phyloP scores from a whole-genome alignment of 2,888 invertebrate species.

The Hyalella azteca region DNA sequence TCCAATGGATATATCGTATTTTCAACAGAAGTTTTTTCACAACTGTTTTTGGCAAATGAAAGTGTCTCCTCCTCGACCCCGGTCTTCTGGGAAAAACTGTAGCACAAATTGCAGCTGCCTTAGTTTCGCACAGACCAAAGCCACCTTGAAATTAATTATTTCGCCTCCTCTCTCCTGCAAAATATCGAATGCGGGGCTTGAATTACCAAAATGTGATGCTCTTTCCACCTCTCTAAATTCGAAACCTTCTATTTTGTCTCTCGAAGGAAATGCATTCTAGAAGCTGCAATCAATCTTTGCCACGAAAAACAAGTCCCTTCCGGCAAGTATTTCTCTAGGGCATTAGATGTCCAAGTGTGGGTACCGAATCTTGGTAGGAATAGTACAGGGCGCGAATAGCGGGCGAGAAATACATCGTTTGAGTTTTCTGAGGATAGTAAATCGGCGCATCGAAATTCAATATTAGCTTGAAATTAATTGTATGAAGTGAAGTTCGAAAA shows the following conservation, averaged over 20 bases:
- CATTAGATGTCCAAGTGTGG: neutral
- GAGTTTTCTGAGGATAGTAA: neutral
- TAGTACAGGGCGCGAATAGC: neutral
- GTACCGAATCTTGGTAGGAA: neutral
- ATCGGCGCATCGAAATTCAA: conserved; percentile 27
- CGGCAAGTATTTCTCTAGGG: neutral
- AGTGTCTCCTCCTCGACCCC: too few species aligned
- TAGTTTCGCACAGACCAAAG: neutral
- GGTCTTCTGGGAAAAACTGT: too few species aligned
- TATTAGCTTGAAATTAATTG: conserved; percentile 24
- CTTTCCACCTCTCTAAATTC: neutral
- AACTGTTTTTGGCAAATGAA: too few species aligned
- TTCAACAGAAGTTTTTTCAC: too few species aligned
- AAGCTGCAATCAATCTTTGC: neutral
- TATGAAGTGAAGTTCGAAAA: conserved; percentile 1
- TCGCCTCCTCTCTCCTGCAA: neutral
- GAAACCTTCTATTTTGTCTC: neutral
- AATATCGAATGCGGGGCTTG: neutral
- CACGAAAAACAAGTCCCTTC: neutral
- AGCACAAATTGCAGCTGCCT: neutral
- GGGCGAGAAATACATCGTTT: neutral
- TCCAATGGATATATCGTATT: too few species aligned
- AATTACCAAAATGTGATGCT: neutral
- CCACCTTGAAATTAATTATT: conserved; percentile 10
- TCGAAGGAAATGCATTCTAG: neutral